These are phyloP conservation scores for Bemisia tabaci DNA, from an alignment of 1,140 invertebrate species.

Conservation along the genomic window DNA sequence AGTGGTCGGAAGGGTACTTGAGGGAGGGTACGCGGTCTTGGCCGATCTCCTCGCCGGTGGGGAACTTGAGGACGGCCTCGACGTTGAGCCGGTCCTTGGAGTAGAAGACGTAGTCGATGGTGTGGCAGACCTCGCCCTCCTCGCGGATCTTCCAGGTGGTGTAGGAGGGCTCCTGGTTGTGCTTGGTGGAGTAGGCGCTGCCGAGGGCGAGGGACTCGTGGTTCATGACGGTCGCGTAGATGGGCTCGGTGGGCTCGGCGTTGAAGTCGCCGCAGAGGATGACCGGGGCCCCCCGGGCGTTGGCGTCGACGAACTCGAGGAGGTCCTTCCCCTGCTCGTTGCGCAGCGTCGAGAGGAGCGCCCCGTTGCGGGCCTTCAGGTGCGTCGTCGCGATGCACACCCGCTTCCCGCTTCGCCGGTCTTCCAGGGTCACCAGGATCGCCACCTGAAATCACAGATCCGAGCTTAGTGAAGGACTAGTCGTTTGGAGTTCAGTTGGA, in stretches of 20 bases:
- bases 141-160: constrained; percentile 68
- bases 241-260: constrained; percentile 56
- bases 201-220: constrained; percentile 31
- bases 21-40: constrained; percentile 48
- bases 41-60: constrained; percentile 50
- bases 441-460: constrained; percentile 39
- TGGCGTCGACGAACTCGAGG: constrained; percentile 41
- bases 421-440: constrained; percentile 40
- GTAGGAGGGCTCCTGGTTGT: constrained; percentile 43
- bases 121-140: constrained; percentile 55
- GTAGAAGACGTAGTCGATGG: constrained; percentile 69
- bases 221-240: constrained; percentile 44
- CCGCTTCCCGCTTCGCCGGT: constrained; percentile 39
- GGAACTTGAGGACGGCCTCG: constrained; percentile 45
- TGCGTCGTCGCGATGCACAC: constrained; percentile 61
- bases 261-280: constrained; percentile 68
- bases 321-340: constrained; percentile 63
- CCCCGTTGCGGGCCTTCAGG: constrained; percentile 57
- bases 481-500: no score
- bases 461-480: no score
- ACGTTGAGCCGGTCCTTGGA: constrained; percentile 41
- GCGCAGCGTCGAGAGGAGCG: constrained; percentile 49
- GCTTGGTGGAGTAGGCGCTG: constrained; percentile 31
- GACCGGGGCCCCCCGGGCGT: constrained; percentile 38
- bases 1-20: constrained; percentile 64